Evolutionary conservation across 1,140 invertebrate species (phyloP), one percentile per base, ranked within the genome.

Genomic region (Drosophila gunungcola): DNA sequence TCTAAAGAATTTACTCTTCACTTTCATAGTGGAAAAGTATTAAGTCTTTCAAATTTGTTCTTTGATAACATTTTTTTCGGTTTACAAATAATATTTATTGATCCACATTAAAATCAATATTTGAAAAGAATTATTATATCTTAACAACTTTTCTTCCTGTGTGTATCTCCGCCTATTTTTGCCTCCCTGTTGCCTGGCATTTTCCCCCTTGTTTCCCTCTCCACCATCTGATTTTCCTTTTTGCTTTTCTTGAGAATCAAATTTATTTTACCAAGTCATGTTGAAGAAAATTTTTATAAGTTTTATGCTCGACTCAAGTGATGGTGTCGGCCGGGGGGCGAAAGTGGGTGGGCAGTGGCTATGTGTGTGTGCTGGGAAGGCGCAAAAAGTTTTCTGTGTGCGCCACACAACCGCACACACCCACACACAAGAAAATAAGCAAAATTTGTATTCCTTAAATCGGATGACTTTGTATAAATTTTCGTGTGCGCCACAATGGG

Each of bases 211-310:
- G 57, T 32, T 67, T 73, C 54, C 70, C 49, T 60, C 68, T 61
- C 78, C 73, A 70, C 11, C 52, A 36, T 48, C 21, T 38, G 27
- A 38, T 46, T 25, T 63, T 74, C 75, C 77, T 86, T 90, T 82
- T 75, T 55, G 72, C 73, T 84, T 89, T 89, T 88, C 90, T 91
- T 90, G 80, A 90, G 90, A 91, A 91, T 91, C 86, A 91, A 91
- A 90, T 91, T 91, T 91, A 90, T 91, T 91, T 91, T 91, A 81
- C 86, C 90, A 90, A 91, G 86, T 91, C 90, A 88, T 91, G 90
- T 90, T 91, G 90, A 91, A 91, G 83, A 91, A 90, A 91, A 91
- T 91, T 91, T 91, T 91, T 91, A 91, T 91, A 91, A 91, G 90
- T 91, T 91, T 91, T 91, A 91, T 86, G 80, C 74, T 83, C 67